Percentiles rank a stretch among this genome's conserved stretches.
Evolutionary conservation across 2,888 invertebrate genomes (phyloP).

Genomic region (Temnothorax rugatulus): DNA sequence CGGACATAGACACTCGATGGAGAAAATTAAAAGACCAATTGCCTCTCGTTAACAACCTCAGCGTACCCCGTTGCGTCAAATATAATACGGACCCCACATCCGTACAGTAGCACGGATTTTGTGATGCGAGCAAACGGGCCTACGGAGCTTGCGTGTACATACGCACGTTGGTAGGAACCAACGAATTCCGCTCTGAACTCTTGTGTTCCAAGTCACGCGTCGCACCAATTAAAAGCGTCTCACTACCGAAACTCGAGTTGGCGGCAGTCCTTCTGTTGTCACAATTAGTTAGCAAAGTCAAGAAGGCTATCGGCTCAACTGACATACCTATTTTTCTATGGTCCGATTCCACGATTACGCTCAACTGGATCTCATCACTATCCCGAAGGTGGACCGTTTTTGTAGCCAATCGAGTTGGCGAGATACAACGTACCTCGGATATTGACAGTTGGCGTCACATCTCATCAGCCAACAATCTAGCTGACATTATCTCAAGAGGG

Average conservation of each 20-base stretch:
- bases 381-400: neutral
- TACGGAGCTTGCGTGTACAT: neutral
- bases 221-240: neutral
- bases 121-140: neutral
- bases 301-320: no score
- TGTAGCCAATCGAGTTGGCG: neutral
- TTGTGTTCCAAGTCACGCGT: neutral
- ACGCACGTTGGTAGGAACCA: neutral
- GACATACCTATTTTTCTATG: neutral
- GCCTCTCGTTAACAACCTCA: no score
- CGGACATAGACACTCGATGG: neutral
- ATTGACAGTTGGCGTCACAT: neutral
- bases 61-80: neutral
- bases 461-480: neutral
- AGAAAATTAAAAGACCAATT: no score
- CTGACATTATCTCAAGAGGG: neutral
- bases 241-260: neutral
- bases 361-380: neutral
- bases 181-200: neutral
- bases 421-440: neutral
- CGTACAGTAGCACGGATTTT: neutral
- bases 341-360: neutral
- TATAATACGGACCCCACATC: fast-evolving
- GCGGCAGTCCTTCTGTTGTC: neutral
- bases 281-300: neutral